phyloP scores from a whole-genome alignment of 2,113 vertebrate genomes.

The Xenopus borealis region DNA sequence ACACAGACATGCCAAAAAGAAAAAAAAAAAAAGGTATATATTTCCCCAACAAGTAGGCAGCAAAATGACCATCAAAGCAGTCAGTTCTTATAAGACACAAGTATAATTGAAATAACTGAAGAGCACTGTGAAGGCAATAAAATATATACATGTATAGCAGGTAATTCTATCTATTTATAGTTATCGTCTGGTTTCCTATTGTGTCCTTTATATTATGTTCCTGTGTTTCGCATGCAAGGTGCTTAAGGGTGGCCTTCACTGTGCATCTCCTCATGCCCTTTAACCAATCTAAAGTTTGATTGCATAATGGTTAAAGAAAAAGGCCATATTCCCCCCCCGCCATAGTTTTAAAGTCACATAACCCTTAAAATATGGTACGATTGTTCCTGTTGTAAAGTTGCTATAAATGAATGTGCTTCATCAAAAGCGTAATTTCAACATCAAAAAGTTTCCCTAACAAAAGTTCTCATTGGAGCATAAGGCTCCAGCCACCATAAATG shows the following conservation, averaged over 20 bases:
- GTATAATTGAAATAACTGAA: background rate
- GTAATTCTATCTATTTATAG: background rate
- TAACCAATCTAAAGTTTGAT: background rate
- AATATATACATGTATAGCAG: background rate
- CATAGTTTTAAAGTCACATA: background rate
- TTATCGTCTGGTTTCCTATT: background rate
- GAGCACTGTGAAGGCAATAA: background rate
- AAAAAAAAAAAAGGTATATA: background rate
- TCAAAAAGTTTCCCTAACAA: too few relatives aligned
- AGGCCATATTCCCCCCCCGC: background rate
- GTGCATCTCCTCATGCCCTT: background rate
- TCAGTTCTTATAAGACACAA: background rate
- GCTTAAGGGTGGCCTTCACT: background rate
- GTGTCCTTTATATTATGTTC: background rate
- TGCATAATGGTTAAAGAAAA: background rate
- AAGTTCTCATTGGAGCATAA: too few relatives aligned
- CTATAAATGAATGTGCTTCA: too few relatives aligned
- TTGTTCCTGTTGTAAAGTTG: too few relatives aligned
- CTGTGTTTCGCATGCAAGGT: background rate
- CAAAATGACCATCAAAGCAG: background rate
- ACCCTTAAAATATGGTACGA: background rate
- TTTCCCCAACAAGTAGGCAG: background rate
- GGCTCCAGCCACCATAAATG: too few relatives aligned
- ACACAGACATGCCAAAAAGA: too few relatives aligned
- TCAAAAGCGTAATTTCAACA: too few relatives aligned